Evolutionary conservation across 2,113 vertebrate genomes (phyloP).

Genomic region (Pycnonotus jocosus): DNA sequence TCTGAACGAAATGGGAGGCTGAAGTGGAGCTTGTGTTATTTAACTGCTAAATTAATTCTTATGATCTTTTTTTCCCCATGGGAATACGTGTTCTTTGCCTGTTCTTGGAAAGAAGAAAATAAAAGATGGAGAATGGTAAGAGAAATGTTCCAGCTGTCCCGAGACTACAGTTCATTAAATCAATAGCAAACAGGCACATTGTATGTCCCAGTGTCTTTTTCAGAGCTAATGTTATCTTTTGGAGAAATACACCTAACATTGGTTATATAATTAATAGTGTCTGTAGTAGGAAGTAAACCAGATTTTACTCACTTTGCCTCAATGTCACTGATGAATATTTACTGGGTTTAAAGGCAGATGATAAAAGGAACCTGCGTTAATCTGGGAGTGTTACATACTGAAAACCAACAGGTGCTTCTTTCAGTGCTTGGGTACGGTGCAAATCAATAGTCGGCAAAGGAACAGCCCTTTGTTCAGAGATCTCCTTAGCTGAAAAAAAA

Average conservation of each 20-base stretch:
- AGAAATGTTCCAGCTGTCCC: not conserved
- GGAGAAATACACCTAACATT: not conserved
- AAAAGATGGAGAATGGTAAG: not conserved
- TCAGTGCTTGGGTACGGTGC: not conserved
- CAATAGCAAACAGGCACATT: not conserved
- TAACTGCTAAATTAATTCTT: not conserved
- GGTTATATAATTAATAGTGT: not conserved
- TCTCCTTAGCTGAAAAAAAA: not conserved
- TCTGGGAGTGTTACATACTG: not conserved
- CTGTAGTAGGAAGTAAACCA: not conserved
- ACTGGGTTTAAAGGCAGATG: not conserved
- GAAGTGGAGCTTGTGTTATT: not conserved
- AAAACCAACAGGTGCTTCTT: not conserved
- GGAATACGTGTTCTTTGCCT: not conserved
- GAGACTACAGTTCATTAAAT: not conserved
- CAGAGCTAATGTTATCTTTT: not conserved
- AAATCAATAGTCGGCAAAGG: not conserved
- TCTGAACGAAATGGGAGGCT: not conserved
- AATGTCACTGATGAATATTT: accelerated
- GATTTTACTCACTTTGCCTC: not conserved
- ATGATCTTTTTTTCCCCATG: accelerated
- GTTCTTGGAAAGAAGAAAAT: not conserved
- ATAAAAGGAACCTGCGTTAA: not conserved
- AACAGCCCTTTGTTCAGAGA: not conserved
- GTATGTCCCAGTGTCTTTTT: not conserved